These are phyloP conservation scores for Mus spretus DNA, from an alignment of 2,797 vertebrate species.

Conservation along the genomic window DNA sequence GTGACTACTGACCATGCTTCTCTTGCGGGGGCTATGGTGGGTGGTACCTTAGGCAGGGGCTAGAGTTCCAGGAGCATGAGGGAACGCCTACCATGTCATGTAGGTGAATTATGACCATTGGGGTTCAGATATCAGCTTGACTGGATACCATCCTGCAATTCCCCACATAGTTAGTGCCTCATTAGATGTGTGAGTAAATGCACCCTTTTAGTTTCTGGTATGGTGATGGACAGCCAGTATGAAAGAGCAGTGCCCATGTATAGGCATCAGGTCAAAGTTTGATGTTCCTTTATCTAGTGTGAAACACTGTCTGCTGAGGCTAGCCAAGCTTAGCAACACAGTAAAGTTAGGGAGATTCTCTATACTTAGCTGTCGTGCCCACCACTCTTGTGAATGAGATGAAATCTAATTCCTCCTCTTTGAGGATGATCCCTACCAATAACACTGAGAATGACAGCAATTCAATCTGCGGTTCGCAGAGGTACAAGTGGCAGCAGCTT, in stretches of 20 bases:
- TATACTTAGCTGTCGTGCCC: background rate
- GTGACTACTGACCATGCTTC: too few species aligned
- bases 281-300: slow-evolving; percentile 19
- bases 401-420: slow-evolving; percentile 73
- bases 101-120: too few species aligned
- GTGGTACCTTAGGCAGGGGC: too few species aligned
- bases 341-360: slow-evolving; percentile 47
- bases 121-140: too few species aligned
- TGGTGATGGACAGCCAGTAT: background rate
- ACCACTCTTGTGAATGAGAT: slow-evolving; percentile 53
- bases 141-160: too few species aligned
- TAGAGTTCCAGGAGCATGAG: too few species aligned
- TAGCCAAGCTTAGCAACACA: background rate
- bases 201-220: slow-evolving; percentile 1
- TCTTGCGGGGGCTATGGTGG: too few species aligned
- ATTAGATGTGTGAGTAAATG: slow-evolving; percentile 12
- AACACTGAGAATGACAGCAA: slow-evolving; percentile 56
- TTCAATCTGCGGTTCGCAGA: slow-evolving; percentile 70
- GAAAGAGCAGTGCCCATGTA: background rate
- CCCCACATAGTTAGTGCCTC: background rate
- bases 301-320: slow-evolving; percentile 35
- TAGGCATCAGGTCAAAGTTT: background rate
- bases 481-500: slow-evolving; percentile 45
- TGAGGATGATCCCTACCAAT: slow-evolving; percentile 61
- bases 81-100: too few species aligned